Evolutionary conservation across 2,888 invertebrate genomes (phyloP), one percentile per base, ranked within the genome.

Genomic region (Eristalis tenax): DNA sequence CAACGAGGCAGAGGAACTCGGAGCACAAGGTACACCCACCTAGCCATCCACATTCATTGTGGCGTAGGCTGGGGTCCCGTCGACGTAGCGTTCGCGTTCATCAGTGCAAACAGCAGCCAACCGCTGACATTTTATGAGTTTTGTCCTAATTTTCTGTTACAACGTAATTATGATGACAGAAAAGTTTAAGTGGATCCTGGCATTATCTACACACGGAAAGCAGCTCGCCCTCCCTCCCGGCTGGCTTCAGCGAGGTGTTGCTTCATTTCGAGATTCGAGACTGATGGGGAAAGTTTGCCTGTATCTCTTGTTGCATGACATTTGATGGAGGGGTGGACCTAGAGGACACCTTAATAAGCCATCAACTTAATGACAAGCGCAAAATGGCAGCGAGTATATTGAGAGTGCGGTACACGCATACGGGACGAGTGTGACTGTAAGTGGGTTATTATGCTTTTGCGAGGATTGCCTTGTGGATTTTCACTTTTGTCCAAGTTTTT

Each of bases 111-210:
- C 66, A 73, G 73, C 87, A 87, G 71, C 75, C 87, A 87, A 83
- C 87, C 79, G 79, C 79, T 83, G 83, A 79, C 87, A 83, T 87
- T 87, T 83, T 80, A 87, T 73, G 87, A 87, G 83, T 80, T 80
- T 73, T 76, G 83, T 83, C 83, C 87, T 87, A 87, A 87, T 87
- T 87, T 83, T 87, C 83, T 87, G 79, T 83, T 76, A 87, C 87
- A 87, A 87, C 87, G 83, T 87, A 87, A 87, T 87, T 87, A 87
- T 83, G 80, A 83, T 79, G 83, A 87, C 71, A 87, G 79, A 87
- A 87, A 83, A 75, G 87, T 87, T 87, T 87, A 87, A 87, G 87
- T 83, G 83, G 87, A 87, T 87, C 79, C 68, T 73, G 79, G 79
- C 81, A 83, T 83, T 87, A 87, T 83, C 87, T 83, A 79, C 76